These are phyloP conservation scores for Drosophila emarginata DNA, from an alignment of 2,888 invertebrate species.

Conservation along the genomic window DNA sequence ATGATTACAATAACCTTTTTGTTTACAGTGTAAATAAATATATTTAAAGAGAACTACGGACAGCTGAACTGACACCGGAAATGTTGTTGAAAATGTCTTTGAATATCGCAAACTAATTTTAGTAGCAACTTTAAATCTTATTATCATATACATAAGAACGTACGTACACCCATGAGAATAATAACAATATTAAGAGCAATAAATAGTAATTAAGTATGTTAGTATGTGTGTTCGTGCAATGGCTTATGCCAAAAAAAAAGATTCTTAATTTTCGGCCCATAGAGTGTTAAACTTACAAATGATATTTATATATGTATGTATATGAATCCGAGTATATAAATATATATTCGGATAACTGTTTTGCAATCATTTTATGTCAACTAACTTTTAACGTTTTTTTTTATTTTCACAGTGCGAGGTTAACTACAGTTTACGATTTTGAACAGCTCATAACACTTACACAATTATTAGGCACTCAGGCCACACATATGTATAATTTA, in stretches of 20 bases:
- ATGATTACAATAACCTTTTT: too few relatives aligned
- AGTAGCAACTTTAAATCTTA: background rate
- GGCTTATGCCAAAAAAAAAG: background rate
- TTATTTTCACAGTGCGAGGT: constrained; percentile 9
- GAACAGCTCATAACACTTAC: constrained; percentile 2
- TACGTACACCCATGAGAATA: background rate
- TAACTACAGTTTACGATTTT: constrained; percentile 7
- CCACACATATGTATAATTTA: constrained; percentile 3
- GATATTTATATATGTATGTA: background rate
- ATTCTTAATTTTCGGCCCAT: background rate
- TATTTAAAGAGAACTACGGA: too few relatives aligned
- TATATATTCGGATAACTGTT: background rate
- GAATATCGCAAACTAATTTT: too few relatives aligned
- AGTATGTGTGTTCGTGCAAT: background rate
- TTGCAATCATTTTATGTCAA: constrained; percentile 6
- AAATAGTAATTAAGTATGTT: background rate
- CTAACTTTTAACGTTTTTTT: constrained; percentile 4
- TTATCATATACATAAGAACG: background rate
- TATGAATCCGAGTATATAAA: background rate
- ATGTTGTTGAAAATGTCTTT: background rate
- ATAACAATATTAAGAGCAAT: background rate
- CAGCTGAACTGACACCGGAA: background rate
- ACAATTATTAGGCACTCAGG: constrained; percentile 7
- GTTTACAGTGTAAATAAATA: too few relatives aligned
- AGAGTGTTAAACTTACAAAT: background rate